Conservation (phyloP, 2,797 vertebrate genomes). For the Poeciliopsis presidionis region DNA sequence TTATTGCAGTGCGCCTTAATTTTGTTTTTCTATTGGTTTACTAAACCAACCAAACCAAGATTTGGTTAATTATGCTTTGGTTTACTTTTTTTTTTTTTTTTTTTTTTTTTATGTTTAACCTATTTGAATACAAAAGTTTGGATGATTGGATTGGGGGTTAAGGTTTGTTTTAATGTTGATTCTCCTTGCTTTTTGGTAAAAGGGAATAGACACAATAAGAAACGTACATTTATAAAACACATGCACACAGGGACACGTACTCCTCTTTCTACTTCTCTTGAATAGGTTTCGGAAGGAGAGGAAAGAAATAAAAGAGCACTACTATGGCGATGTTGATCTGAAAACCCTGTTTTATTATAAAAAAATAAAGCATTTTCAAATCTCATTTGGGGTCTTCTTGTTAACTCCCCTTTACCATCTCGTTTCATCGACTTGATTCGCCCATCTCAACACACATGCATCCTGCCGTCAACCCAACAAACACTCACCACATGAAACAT, state of each 20-base stretch:
- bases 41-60: too few relatives aligned
- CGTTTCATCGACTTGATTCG: conserved; percentile 19
- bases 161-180: conserved; percentile 32
- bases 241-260: conserved; percentile 31
- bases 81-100: too few relatives aligned
- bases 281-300: conserved; percentile 48
- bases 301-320: conserved; percentile 71
- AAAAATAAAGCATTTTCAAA: conserved; percentile 82
- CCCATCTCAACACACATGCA: conserved; percentile 45
- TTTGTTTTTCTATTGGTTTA: too few relatives aligned
- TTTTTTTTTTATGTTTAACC: conserved; percentile 41
- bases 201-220: conserved; percentile 24
- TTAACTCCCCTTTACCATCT: conserved; percentile 40
- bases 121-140: conserved; percentile 43
- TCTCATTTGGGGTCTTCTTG: conserved; percentile 59
- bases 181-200: conserved; percentile 35
- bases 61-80: too few relatives aligned
- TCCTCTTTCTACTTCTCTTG: conserved; percentile 31
- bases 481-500: conserved; percentile 49
- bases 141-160: conserved; percentile 25
- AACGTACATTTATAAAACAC: conserved; percentile 34
- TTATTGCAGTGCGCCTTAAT: too few relatives aligned
- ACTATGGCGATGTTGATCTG: conserved; percentile 74
- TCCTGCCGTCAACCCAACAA: conserved; percentile 42
- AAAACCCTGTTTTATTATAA: conserved; percentile 82